These are phyloP conservation scores for Sarcophaga variegata DNA, from an alignment of 2,888 invertebrate genomes.

Conservation along the genomic window DNA sequence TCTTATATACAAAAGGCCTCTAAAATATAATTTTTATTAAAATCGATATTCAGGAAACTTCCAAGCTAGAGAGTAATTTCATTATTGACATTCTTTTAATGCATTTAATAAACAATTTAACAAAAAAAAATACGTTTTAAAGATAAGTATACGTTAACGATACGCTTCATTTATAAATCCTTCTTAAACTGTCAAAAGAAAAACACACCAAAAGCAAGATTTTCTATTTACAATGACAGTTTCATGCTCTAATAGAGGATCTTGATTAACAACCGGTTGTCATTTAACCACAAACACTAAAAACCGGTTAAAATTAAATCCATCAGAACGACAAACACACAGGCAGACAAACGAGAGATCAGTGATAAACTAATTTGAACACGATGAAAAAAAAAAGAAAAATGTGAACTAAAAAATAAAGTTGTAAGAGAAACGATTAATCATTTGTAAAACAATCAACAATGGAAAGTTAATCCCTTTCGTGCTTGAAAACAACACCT, in stretches of 20 bases:
- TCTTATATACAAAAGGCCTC: no score
- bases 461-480: constrained; percentile 18
- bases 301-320: constrained; percentile 22
- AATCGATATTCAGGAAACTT: no score
- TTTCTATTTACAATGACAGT: not conserved
- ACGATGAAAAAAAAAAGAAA: not conserved
- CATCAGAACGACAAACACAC: no score
- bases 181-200: no score
- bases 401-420: not conserved
- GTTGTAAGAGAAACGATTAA: constrained; percentile 43
- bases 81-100: no score
- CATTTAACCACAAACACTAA: constrained; percentile 1
- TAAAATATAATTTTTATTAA: no score
- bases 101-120: no score
- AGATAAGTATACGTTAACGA: no score
- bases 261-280: constrained; percentile 8
- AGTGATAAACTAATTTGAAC: constrained; percentile 41
- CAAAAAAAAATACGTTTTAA: no score
- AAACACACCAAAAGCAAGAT: not conserved
- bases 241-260: constrained; percentile 8
- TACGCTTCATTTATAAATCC: no score
- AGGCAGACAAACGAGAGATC: not conserved
- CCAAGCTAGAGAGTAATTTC: no score
- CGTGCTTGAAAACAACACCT: no score
- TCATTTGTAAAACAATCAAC: constrained; percentile 31